A percentile compares a stretch with the other conserved stretches of the same genome.
Conservation (phyloP, 2,797 vertebrate species). For the Anabacerthia variegaticeps region DNA sequence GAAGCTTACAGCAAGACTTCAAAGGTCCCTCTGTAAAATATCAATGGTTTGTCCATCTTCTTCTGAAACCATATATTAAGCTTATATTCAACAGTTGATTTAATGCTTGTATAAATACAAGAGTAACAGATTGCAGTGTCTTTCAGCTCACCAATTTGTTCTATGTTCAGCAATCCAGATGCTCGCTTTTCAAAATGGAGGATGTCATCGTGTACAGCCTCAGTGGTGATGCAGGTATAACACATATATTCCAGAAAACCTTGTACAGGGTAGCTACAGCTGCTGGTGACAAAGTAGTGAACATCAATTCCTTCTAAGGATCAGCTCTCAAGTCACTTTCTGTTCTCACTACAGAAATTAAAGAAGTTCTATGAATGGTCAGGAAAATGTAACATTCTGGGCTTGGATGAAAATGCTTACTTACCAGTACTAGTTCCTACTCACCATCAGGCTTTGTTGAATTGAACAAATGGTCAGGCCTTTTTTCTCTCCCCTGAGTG, state of each 20-base stretch:
- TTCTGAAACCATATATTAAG: background rate
- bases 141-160: background rate
- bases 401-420: background rate
- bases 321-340: background rate
- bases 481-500: background rate
- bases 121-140: background rate
- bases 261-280: background rate
- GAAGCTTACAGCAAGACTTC: background rate
- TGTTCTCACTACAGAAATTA: background rate
- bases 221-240: background rate
- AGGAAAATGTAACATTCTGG: background rate
- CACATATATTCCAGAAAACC: background rate
- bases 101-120: background rate
- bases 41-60: background rate
- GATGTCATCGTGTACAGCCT: background rate
- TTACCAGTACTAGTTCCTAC: background rate
- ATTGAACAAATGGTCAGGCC: background rate
- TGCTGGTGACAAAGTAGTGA: background rate
- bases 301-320: background rate
- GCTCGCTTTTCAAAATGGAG: conserved; percentile 1
- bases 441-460: background rate
- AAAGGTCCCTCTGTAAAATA: background rate
- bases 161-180: background rate
- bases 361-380: background rate
- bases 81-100: background rate